Evolutionary conservation across 2,797 vertebrate genomes (phyloP).

Genomic region (Premnoplex brunnescens): DNA sequence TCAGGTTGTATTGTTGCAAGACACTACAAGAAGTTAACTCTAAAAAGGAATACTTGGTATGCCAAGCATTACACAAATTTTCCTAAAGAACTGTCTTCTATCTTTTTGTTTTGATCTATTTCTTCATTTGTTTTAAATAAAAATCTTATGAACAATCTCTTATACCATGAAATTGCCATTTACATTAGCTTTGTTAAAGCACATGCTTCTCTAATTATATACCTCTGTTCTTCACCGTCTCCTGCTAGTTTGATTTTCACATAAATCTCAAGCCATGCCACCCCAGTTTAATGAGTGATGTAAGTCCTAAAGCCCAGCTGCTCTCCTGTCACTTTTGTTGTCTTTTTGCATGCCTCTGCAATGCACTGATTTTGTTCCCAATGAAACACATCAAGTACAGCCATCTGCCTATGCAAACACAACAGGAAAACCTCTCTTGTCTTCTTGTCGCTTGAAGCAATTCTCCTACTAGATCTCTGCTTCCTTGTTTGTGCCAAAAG

Average conservation of each 20-base stretch:
- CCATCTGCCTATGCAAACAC: slow-evolving; percentile 14
- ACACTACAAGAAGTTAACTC: not conserved
- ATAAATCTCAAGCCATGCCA: not conserved
- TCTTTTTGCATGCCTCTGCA: slow-evolving; percentile 13
- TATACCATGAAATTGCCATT: not conserved
- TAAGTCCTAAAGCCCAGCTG: slow-evolving; percentile 15
- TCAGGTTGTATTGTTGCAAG: not conserved
- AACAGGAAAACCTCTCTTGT: not conserved
- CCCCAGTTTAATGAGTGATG: not conserved
- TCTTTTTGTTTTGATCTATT: not conserved
- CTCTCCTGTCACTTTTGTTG: not conserved
- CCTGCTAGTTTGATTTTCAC: not conserved
- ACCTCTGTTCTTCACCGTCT: not conserved
- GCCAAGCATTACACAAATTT: not conserved
- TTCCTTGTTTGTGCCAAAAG: not conserved
- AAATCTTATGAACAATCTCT: not conserved
- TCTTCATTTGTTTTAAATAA: not conserved
- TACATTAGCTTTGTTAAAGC: not conserved
- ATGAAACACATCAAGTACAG: not conserved
- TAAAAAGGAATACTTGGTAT: not conserved
- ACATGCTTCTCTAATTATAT: not conserved
- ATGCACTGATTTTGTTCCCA: not conserved
- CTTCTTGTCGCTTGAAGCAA: slow-evolving; percentile 3
- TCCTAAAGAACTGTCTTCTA: not conserved
- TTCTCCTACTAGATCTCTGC: not conserved